Base-by-base conservation (phyloP, 2,888 invertebrate genomes). In the Caenorhabditis angaria region DNA sequence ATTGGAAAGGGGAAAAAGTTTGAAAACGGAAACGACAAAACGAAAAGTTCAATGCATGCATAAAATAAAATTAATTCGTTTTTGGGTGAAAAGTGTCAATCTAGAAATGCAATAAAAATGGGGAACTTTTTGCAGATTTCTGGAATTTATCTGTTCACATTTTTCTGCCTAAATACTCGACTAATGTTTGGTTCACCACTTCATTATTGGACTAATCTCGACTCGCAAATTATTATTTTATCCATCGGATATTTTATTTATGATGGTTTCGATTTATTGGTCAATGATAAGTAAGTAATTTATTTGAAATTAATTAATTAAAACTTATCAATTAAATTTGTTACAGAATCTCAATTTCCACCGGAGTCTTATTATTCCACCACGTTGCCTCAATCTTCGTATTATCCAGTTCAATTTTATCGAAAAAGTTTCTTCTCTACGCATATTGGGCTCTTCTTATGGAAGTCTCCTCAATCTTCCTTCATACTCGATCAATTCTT, bases 371-470 rank as follows among this genome's bases (percentile, higher is more conserved):
- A n/a, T 64, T 77, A 5, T 74, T 80, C 66, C 80, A 80, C 55
- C 80, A 80, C 57, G 61, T 65, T 35, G 80, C 70, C 35, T 74
- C 80, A 14, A 70, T 77, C 29, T 74, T 72, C 54, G 77, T 80
- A 41, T 60, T 80, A 27, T 69, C 76, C 1, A 71, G 72, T 12
- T 75, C 77, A 18, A 59, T 77, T 27, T 68, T 68, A 12, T 80
- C 80, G 4, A 64, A 74, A 53, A 80, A 80, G 41, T 80, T 80
- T 68, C 64, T 80, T 8, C 62, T 80, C 22, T 80, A 75, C 63
- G 80, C 80, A 10, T 80, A 76, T 58, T 80, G 80, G 80, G 80
- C 77, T 12, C 64, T 80, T 61, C 61, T 80, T 2, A 80, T 80
- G 80, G 80, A 80, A 59, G 73, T 79, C 5, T 77, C 77, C 1